Evolutionary conservation across 1,140 invertebrate genomes (phyloP), one percentile per base, ranked within the genome.

Genomic region (Drosophila pallidifrons): DNA sequence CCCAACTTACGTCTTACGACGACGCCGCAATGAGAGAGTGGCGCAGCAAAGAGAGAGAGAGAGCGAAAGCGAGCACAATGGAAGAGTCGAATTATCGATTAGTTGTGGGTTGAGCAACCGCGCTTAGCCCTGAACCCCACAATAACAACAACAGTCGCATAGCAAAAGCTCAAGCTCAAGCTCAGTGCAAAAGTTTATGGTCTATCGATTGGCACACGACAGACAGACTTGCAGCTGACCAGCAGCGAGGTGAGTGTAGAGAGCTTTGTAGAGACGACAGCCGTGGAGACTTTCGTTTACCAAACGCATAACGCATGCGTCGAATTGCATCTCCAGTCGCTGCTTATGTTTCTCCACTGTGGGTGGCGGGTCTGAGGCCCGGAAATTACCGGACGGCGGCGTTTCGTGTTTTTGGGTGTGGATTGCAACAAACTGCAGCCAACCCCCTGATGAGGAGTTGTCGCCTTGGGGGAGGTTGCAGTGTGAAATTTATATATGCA

Each of bases 111-210:
- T 88, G 83, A 88, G 80, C 80, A 81, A 83, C 83, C 83, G 77
- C 73, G 70, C 69, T 88, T 88, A 87, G 83, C 83, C 83, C 73
- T 87, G 83, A 87, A 87, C 83, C 77, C 6, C 35, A 38, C 35
- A 38, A 10, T 8, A 10, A 38, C 35, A 11, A 38, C 35, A 38
- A 10, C 35, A 8, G 7, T 10, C 45, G 52, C 45, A 38, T 30
- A 47, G 61, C 32, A 60, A 63, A 86, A 86, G 57, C 65, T 67
- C 65, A 51, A 88, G 83, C 77, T 80, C 43, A 58, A 38, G 49
- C 73, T 63, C 58, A 75, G 57, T 71, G 58, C 63, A 46, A 79
- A 68, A 85, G 75, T 67, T 76, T 51, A 41, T 54, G 49, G 61
- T 38, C 38, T 72, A 87, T 87, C 80, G 80, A 87, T 88, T 88